Evolutionary conservation across 2,797 vertebrate genomes (phyloP).

Genomic region (Pipistrellus nathusii): DNA sequence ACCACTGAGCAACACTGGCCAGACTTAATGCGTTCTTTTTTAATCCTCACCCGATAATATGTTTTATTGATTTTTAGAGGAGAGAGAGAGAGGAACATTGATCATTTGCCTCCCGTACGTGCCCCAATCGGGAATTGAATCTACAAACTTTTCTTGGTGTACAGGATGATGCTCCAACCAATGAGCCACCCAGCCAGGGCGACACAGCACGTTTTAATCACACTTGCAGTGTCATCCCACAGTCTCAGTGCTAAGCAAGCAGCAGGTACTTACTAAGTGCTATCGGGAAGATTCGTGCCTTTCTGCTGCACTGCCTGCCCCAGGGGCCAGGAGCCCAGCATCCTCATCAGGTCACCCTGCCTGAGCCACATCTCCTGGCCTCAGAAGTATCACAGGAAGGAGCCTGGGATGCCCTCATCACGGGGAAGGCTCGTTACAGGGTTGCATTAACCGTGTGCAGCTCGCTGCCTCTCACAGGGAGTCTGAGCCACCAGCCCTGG

Average conservation of each 20-base stretch:
- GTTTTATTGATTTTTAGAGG: background rate
- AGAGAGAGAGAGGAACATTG: background rate
- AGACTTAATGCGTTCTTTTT: too few species aligned
- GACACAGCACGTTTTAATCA: background rate
- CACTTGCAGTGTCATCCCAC: rapidly evolving
- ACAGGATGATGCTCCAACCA: background rate
- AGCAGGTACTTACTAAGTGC: background rate
- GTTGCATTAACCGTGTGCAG: background rate
- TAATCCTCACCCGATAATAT: too few species aligned
- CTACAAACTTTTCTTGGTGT: background rate
- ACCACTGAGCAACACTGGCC: too few species aligned
- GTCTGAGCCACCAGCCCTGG: background rate
- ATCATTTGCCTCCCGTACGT: background rate
- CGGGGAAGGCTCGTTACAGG: background rate
- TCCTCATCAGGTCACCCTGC: background rate
- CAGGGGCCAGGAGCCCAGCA: background rate
- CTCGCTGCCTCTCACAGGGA: rapidly evolving
- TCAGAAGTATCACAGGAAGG: background rate
- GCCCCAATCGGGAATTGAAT: background rate
- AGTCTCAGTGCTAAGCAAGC: background rate
- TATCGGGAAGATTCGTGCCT: rapidly evolving
- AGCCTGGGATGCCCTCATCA: rapidly evolving
- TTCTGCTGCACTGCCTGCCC: background rate
- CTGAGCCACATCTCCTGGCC: background rate
- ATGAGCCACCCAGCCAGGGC: background rate